Conservation (phyloP, 2,888 invertebrate species). For the Gerosis bhagava region DNA sequence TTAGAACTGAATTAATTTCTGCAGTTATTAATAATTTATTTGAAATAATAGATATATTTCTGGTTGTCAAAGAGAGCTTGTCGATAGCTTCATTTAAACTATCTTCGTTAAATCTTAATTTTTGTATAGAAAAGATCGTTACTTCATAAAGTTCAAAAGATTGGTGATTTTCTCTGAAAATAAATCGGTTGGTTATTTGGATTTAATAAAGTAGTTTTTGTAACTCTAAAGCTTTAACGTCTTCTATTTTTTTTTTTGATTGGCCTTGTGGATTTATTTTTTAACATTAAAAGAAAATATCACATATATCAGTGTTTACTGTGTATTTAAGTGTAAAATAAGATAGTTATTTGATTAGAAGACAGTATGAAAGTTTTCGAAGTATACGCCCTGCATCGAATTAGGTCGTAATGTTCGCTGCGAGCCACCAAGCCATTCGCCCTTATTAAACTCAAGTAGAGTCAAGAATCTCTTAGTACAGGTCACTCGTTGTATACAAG, state of each 20-base stretch:
- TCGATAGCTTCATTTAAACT: too few species aligned
- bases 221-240: too few species aligned
- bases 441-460: constrained; percentile 69
- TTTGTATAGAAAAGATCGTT: constrained; percentile 43
- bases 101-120: background rate
- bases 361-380: constrained; percentile 18
- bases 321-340: constrained; percentile 27
- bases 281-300: too few species aligned
- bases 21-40: too few species aligned
- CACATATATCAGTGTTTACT: background rate
- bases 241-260: too few species aligned
- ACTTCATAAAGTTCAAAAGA: constrained; percentile 43
- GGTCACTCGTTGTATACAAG: constrained; percentile 63
- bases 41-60: too few species aligned
- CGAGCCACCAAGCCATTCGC: constrained; percentile 53
- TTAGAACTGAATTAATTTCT: too few species aligned
- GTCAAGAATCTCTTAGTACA: constrained; percentile 62
- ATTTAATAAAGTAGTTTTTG: too few species aligned
- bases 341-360: constrained; percentile 55
- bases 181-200: too few species aligned
- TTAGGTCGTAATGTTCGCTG: constrained; percentile 38
- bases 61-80: too few species aligned
- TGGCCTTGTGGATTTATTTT: too few species aligned
- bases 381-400: constrained; percentile 27
- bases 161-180: too few species aligned